phyloP scores from a whole-genome alignment of 2,888 invertebrate genomes.

The Trimorus sp. region DNA sequence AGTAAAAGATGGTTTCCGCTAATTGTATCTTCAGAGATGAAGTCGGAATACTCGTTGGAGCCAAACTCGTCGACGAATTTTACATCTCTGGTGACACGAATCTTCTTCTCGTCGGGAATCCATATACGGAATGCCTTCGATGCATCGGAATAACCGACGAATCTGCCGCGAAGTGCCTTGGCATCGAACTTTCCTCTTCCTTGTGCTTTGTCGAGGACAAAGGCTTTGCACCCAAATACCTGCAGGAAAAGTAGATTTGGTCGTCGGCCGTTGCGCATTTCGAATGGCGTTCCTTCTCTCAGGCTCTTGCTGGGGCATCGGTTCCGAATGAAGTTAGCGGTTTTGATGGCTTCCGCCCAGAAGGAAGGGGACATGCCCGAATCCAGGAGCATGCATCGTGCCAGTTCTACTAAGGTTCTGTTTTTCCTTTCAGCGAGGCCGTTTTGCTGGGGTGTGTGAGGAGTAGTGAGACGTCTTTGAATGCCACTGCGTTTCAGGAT shows the following conservation, averaged over 20 bases:
- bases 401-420: conserved; percentile 4
- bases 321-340: background rate
- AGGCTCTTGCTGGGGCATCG: background rate
- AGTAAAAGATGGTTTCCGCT: background rate
- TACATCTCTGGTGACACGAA: background rate
- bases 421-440: background rate
- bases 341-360: background rate
- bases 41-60: background rate
- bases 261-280: background rate
- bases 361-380: background rate
- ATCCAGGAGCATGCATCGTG: background rate
- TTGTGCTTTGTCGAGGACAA: background rate
- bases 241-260: background rate
- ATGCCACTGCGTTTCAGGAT: conserved; percentile 66
- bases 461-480: conserved; percentile 59
- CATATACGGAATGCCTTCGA: conserved; percentile 6
- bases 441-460: background rate
- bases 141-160: conserved; percentile 6
- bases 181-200: conserved; percentile 3
- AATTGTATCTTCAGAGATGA: background rate
- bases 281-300: background rate
- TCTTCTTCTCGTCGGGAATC: background rate
- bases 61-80: background rate
- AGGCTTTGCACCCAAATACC: conserved; percentile 10
- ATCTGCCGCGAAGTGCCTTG: background rate